Evolutionary conservation across 2,797 vertebrate genomes (phyloP).

Genomic region (Lophotriccus pileatus): DNA sequence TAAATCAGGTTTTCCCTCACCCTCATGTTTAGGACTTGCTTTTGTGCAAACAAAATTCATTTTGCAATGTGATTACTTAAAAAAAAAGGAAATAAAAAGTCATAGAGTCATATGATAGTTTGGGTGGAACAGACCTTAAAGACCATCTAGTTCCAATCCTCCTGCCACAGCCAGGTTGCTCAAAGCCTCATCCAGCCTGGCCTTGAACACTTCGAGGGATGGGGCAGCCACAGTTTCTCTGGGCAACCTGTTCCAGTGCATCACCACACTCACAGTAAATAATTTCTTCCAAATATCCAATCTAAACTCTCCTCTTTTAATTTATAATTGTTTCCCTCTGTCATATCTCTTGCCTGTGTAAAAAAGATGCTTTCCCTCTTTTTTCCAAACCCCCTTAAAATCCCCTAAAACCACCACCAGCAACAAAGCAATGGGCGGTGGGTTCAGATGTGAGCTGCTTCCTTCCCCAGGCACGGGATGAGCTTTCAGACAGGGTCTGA

Average conservation of each 20-base stretch:
- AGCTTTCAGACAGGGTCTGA: background rate
- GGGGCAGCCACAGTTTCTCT: background rate
- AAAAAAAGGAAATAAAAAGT: background rate
- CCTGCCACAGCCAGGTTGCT: background rate
- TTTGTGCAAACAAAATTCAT: background rate
- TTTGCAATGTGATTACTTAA: background rate
- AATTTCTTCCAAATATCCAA: accelerated
- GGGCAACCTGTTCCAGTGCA: background rate
- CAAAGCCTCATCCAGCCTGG: accelerated
- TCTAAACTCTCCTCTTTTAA: background rate
- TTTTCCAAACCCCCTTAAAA: background rate
- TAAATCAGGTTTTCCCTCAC: background rate
- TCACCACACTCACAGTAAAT: accelerated
- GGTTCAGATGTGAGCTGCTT: background rate
- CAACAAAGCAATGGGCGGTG: background rate
- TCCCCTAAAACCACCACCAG: background rate
- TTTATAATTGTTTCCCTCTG: background rate
- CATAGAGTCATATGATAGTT: background rate
- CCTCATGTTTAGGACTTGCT: background rate
- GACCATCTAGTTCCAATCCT: background rate
- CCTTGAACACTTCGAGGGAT: background rate
- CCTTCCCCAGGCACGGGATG: background rate
- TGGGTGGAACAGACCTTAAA: background rate
- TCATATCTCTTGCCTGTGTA: background rate
- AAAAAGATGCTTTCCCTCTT: background rate